phyloP scores from a whole-genome alignment of 2,888 invertebrate species.

The Ditula angustiorana region DNA sequence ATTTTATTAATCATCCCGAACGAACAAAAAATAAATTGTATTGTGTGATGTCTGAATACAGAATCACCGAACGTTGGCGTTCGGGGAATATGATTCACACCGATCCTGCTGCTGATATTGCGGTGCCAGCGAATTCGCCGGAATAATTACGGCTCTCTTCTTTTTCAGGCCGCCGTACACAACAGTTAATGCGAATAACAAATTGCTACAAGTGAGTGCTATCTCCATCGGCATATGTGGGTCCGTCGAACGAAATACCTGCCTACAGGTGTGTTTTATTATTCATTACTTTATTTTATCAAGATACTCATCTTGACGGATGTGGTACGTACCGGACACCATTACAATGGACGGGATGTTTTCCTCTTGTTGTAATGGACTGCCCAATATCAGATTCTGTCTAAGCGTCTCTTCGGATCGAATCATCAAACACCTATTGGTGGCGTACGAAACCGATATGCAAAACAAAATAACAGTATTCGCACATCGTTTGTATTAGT shows the following conservation, averaged over 20 bases:
- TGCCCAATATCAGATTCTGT: conserved; percentile 61
- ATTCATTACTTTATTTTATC: conserved; percentile 77
- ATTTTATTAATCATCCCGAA: conserved; percentile 18
- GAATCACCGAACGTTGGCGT: background rate
- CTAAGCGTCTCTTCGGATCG: conserved; percentile 50
- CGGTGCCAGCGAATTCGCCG: conserved; percentile 32
- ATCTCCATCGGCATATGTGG: conserved; percentile 67
- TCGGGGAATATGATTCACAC: conserved; percentile 23
- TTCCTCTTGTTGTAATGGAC: conserved; percentile 72
- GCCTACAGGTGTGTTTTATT: conserved; percentile 73
- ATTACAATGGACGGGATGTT: conserved; percentile 75
- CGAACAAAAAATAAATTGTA: conserved; percentile 20
- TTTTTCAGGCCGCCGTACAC: conserved; percentile 48
- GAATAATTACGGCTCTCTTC: conserved; percentile 49
- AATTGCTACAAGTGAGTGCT: conserved; percentile 59
- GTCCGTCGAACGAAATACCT: conserved; percentile 57
- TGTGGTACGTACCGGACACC: conserved; percentile 68
- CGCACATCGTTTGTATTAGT: conserved; percentile 67
- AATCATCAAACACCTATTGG: conserved; percentile 70
- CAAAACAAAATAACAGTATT: conserved; percentile 81
- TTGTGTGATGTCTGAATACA: conserved; percentile 1
- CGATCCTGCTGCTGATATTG: background rate
- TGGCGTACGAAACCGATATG: conserved; percentile 71
- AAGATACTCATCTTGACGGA: conserved; percentile 80
- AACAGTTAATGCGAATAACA: conserved; percentile 55